Percentiles rank a stretch among this genome's conserved stretches.
Evolutionary conservation across 1,140 invertebrate genomes (phyloP).

Genomic region (Diorhabda sublineata): DNA sequence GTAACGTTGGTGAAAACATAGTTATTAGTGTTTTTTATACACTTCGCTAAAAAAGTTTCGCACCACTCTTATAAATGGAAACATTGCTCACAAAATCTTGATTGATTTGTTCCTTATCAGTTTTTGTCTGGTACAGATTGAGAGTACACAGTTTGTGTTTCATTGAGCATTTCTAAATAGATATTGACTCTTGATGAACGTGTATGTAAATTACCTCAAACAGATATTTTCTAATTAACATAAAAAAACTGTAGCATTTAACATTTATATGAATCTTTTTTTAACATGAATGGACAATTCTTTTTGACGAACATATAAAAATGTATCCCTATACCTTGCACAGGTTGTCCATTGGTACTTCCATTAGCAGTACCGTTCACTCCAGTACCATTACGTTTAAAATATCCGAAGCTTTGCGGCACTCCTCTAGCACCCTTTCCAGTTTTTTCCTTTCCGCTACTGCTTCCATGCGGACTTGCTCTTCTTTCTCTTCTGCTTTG

Average conservation of each 20-base stretch:
- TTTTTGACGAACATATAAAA: neutral
- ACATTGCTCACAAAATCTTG: no score
- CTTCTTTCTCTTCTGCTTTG: slow-evolving; percentile 45
- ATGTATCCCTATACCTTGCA: slow-evolving; percentile 5
- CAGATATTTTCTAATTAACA: no score
- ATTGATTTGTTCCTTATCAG: no score
- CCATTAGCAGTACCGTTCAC: slow-evolving; percentile 33
- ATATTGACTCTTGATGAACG: neutral
- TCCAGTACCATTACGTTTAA: slow-evolving; percentile 69
- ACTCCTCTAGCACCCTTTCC: slow-evolving; percentile 53
- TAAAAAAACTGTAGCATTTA: neutral
- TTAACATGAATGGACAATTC: neutral
- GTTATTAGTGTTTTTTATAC: no score
- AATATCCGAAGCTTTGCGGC: slow-evolving; percentile 75
- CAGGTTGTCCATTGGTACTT: slow-evolving; percentile 16
- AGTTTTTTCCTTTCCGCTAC: slow-evolving; percentile 34
- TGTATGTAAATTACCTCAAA: no score
- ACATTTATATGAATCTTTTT: neutral
- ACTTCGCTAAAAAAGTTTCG: no score
- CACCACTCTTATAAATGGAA: no score
- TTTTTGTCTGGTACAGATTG: no score
- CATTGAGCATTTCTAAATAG: neutral
- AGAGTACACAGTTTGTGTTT: no score
- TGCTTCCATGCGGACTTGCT: slow-evolving; percentile 45
- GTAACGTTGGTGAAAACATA: no score